A percentile compares a stretch with the other conserved stretches of the same genome.
Conservation (phyloP, 2,888 invertebrate species). For the Drymonia ruficornis region DNA sequence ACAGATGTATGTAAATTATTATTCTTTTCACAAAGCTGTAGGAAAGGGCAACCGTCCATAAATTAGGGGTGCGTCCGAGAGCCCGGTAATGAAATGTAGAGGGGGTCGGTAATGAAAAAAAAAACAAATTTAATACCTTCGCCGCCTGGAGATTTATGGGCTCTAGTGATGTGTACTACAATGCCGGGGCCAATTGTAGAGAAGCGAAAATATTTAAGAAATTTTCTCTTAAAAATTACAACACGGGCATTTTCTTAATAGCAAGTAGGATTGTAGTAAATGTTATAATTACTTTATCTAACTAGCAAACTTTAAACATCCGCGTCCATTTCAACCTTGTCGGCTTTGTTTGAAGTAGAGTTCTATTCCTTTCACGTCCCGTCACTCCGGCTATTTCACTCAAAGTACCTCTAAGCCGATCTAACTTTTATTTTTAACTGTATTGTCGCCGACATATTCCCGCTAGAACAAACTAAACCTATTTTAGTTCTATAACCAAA, state of each 20-base stretch:
- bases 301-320: neutral
- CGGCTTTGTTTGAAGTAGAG: neutral
- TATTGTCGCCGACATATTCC: neutral
- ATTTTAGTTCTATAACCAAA: neutral
- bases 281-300: neutral
- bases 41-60: slow-evolving; percentile 19
- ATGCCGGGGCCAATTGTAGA: slow-evolving; percentile 12
- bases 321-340: neutral
- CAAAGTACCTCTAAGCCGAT: neutral
- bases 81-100: slow-evolving; percentile 41
- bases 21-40: slow-evolving; percentile 23
- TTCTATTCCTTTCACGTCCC: neutral
- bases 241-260: too few species aligned
- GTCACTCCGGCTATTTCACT: neutral
- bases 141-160: slow-evolving; percentile 30
- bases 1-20: slow-evolving; percentile 23
- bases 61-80: slow-evolving; percentile 26
- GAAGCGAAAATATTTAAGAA: slow-evolving; percentile 14
- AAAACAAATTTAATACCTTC: slow-evolving; percentile 39
- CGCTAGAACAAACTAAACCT: neutral
- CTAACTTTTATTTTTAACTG: neutral
- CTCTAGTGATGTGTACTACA: slow-evolving; percentile 33
- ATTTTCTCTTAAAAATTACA: neutral
- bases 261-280: too few species aligned
- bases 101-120: slow-evolving; percentile 36